Percentiles rank a stretch among this genome's conserved stretches.
phyloP scores from a whole-genome alignment of 2,797 vertebrate genomes.

The Choloepus didactylus region DNA sequence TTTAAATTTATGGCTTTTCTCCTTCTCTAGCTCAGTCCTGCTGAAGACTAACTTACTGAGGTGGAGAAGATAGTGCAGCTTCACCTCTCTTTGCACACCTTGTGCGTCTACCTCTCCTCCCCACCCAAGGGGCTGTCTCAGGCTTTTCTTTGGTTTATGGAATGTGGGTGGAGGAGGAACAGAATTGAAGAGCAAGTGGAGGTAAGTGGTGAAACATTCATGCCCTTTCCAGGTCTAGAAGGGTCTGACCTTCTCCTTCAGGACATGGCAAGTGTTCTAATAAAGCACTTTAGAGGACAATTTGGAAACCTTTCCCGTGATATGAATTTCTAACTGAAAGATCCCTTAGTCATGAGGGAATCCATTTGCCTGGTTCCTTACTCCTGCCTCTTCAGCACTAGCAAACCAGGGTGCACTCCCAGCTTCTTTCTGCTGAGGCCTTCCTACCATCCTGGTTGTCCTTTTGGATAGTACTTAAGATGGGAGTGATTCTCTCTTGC shows the following conservation, averaged over 20 bases:
- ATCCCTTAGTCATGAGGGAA: accelerated
- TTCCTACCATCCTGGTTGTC: not conserved
- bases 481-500: not conserved
- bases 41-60: not conserved
- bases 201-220: not conserved
- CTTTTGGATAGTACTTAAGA: not conserved
- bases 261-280: not conserved
- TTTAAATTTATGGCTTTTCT: not conserved
- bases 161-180: not conserved
- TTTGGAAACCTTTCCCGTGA: not conserved
- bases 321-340: not conserved
- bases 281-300: not conserved
- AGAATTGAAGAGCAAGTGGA: not conserved
- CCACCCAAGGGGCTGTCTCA: not conserved
- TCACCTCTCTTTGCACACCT: not conserved
- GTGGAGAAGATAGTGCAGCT: not conserved
- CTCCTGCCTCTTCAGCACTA: not conserved
- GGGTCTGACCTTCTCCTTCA: not conserved
- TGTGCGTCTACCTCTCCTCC: not conserved
- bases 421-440: not conserved
- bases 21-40: not conserved
- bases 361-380: not conserved
- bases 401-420: not conserved
- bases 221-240: not conserved
- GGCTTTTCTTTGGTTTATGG: not conserved